Evolutionary conservation across 2,113 vertebrate genomes (phyloP), one percentile per base, ranked within the genome.

Genomic region (Sturnus vulgaris): DNA sequence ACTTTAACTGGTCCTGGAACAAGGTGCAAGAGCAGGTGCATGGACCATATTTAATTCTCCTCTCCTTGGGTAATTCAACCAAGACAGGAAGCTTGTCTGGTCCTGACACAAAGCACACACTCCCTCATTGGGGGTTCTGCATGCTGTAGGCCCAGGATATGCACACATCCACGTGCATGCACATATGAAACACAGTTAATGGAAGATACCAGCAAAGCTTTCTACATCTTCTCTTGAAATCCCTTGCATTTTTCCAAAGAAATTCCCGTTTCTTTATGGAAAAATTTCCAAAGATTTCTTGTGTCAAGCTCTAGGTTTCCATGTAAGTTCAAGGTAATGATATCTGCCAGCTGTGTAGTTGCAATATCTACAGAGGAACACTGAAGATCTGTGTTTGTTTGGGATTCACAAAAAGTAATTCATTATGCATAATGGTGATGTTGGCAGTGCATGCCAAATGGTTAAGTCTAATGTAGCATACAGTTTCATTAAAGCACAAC

Each of bases 381-480:
- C 22, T 10, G 69, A 95, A 97, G 93, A 86, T 96, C 96, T 95
- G 49, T 87, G 80, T 96, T 96, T 98, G 94, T 98, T 97, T 98
- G 97, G 96, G 97, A 97, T 94, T 97, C 95, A 96, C 96, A 98
- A 97, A 97, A 98, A 97, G 96, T 96, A 97, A 98, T 98, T 98
- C 91, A 97, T 98, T 98, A 98, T 95, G 95, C 95, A 95, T 98
- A 98, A 98, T 98, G 97, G 97, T 96, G 94, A 97, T 98, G 97
- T 96, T 98, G 98, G 97, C 97, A 97, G 97, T 96, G 96, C 97
- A 96, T 98, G 97, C 98, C 98, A 98, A 98, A 98, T 98, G 98
- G 97, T 97, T 97, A 97, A 97, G 97, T 98, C 97, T 98, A 98
- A 98, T 98, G 98, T 98, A 98, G 98, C 98, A 98, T 98, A 98